phyloP scores from a whole-genome alignment of 1,140 invertebrate species.

The Lasioglossum albipes region DNA sequence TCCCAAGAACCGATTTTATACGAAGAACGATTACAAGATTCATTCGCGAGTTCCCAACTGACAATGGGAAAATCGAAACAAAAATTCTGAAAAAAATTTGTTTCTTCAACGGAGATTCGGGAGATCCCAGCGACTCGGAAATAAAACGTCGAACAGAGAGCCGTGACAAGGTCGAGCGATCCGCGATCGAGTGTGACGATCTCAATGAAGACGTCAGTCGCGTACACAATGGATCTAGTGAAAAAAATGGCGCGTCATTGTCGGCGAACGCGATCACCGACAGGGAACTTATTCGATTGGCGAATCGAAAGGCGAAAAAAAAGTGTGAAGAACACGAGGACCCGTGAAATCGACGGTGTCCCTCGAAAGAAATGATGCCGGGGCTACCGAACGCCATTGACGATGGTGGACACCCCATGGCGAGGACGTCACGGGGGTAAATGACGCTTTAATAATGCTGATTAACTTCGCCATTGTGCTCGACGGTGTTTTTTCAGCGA shows the following conservation, averaged over 20 bases:
- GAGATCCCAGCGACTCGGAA: neutral
- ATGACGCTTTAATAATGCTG: constrained; percentile 64
- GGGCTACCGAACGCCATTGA: constrained; percentile 43
- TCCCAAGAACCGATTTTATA: too few species aligned
- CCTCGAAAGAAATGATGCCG: constrained; percentile 26
- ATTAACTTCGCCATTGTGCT: constrained; percentile 67
- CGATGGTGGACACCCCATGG: constrained; percentile 49
- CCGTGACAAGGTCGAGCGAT: neutral
- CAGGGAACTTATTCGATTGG: neutral
- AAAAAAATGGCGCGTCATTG: constrained; percentile 36
- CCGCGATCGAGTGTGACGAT: constrained; percentile 30
- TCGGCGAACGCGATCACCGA: constrained; percentile 9
- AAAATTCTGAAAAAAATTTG: too few species aligned
- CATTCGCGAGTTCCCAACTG: too few species aligned
- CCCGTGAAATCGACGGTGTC: constrained; percentile 26
- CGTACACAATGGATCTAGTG: constrained; percentile 21
- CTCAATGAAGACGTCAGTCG: constrained; percentile 44
- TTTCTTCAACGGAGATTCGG: too few species aligned
- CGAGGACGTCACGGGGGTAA: constrained; percentile 57
- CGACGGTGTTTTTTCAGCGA: neutral
- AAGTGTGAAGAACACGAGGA: neutral
- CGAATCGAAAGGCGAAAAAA: neutral
- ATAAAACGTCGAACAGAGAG: neutral
- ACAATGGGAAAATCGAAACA: too few species aligned
- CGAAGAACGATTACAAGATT: too few species aligned